phyloP scores from a whole-genome alignment of 2,888 invertebrate genomes.

The Dryomyza anilis region DNA sequence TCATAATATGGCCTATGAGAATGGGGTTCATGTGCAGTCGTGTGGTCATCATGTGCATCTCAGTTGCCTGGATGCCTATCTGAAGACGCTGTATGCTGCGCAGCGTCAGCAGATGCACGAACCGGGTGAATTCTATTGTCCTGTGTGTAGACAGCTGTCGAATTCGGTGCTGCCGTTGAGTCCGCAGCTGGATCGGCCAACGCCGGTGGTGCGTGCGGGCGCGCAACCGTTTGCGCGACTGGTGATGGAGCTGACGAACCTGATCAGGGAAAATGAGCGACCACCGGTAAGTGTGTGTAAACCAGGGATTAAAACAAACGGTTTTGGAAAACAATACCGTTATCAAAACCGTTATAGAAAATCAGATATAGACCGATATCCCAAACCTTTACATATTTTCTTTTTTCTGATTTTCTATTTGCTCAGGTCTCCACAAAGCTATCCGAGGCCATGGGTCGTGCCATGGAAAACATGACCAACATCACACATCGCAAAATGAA shows the following conservation, averaged over 20 bases:
- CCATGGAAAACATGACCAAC: conserved; percentile 93
- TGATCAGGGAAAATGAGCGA: conserved; percentile 72
- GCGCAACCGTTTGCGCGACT: conserved; percentile 58
- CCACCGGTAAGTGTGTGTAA: conserved; percentile 70
- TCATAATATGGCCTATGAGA: conserved; percentile 84
- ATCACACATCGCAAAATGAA: conserved; percentile 82
- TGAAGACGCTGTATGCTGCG: conserved; percentile 80
- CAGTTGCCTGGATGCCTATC: conserved; percentile 90
- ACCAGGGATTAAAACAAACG: background rate
- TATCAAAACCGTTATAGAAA: no score
- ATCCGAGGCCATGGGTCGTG: conserved; percentile 86
- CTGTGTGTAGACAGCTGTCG: conserved; percentile 89
- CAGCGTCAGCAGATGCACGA: conserved; percentile 78
- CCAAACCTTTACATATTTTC: no score
- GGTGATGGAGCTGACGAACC: conserved; percentile 63
- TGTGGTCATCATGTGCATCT: conserved; percentile 98
- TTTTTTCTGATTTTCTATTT: background rate
- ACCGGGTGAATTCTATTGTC: conserved; percentile 91
- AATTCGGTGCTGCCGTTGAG: conserved; percentile 88
- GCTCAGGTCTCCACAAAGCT: conserved; percentile 72
- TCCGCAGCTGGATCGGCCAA: conserved; percentile 71
- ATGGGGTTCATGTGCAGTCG: conserved; percentile 91
- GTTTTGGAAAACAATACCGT: background rate
- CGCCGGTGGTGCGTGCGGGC: conserved; percentile 69
- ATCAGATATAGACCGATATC: no score